Evolutionary conservation across 2,113 vertebrate species (phyloP).

Genomic region (Hypomesus transpacificus): DNA sequence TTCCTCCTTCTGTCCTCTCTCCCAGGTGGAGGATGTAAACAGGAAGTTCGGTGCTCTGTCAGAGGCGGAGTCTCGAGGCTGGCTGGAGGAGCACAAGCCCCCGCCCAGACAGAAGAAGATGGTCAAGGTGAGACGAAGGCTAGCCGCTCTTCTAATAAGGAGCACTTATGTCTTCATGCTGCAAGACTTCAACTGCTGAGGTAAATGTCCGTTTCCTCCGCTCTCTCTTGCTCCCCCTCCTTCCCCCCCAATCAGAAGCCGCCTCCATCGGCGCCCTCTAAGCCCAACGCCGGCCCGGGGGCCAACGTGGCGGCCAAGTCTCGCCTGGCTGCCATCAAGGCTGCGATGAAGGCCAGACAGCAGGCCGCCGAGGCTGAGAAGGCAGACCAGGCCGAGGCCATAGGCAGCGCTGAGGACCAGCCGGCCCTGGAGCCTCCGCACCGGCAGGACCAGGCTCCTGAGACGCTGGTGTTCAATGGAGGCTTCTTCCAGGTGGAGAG

Average conservation of each 20-base stretch:
- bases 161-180: too few relatives aligned
- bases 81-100: constrained; percentile 69
- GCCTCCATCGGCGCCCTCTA: constrained; percentile 40
- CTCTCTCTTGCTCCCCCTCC: background rate
- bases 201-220: too few relatives aligned
- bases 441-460: fast-evolving
- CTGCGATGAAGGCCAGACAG: constrained; percentile 77
- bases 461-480: constrained; percentile 77
- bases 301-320: constrained; percentile 73
- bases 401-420: constrained; percentile 16
- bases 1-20: background rate
- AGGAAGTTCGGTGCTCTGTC: constrained; percentile 83
- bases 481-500: constrained; percentile 90
- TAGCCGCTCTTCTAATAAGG: too few relatives aligned
- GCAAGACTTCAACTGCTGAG: too few relatives aligned
- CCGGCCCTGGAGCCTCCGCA: background rate
- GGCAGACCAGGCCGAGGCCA: constrained; percentile 12
- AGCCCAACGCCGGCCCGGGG: constrained; percentile 54
- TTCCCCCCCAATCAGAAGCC: constrained; percentile 75
- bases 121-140: constrained; percentile 69
- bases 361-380: constrained; percentile 57
- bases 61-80: constrained; percentile 76
- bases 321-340: constrained; percentile 84
- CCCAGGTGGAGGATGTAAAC: constrained; percentile 83
- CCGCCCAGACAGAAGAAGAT: constrained; percentile 56